Base-by-base conservation (phyloP, 2,113 vertebrate species). In the Rhynchomys soricoides region DNA sequence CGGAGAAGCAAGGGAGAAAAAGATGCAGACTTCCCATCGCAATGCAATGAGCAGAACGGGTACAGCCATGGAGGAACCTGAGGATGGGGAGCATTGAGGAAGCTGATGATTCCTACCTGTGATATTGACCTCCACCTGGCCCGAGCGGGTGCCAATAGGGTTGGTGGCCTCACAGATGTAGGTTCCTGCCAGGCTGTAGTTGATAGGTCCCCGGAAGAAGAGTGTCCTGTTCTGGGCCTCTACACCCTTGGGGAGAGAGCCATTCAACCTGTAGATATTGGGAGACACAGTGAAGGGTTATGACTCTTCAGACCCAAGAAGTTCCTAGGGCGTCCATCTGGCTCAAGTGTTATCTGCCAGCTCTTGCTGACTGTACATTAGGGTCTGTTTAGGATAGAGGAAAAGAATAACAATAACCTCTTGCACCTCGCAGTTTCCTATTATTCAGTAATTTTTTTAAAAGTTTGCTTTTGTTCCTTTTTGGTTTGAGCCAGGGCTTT, bases 111-210 rank as follows among this genome's bases (percentile, higher is more conserved):
- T 97, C 99, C 98, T 99, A 99, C 99, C 99, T 98, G 99, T 99
- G 97, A 99, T 99, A 98, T 99, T 99, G 98, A 99, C 99, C 62
- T 99, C 99, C 98, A 99, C 99, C 93, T 98, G 97, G 95, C 99
- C 99, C 0, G 99, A 99, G 70, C 99, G 99, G 0, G 99, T 99
- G 34, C 99, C 99, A 15, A 99, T 99, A 97, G 99, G 97, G 10
- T 99, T 99, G 98, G 99, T 99, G 34, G 99, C 99, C 78, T 99
- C 99, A 1, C 99, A 99, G 96, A 99, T 97, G 34, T 99, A 99
- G 0, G 99, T 99, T 82, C 99, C 99, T 0, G 99, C 99, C 91
- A 99, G 96, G 73, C 99, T 99, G 59, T 99, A 99, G 96, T 98
- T 99, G 97, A 99, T 99, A 0, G 99, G 99, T 2, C 99, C 99